Evolutionary conservation across 1,140 invertebrate species (phyloP).

Genomic region (Neoseiulus cucumeris): DNA sequence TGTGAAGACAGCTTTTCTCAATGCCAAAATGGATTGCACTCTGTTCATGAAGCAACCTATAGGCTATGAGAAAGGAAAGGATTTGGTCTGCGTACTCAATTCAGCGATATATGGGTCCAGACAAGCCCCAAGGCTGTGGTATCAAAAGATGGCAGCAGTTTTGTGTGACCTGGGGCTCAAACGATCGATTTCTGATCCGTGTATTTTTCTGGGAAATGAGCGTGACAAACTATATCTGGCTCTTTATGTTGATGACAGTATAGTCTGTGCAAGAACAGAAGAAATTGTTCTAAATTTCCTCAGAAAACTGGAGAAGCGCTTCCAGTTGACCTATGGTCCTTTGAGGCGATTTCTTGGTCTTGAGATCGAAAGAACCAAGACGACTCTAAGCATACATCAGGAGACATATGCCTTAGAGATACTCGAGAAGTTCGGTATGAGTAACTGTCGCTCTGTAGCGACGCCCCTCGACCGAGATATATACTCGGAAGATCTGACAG

Average conservation of each 20-base stretch:
- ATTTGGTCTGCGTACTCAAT: too few species aligned
- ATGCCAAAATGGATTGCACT: conserved; percentile 25
- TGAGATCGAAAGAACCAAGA: neutral
- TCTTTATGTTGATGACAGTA: neutral
- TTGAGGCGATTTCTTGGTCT: neutral
- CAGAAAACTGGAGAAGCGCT: too few species aligned
- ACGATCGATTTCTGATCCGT: conserved; percentile 10
- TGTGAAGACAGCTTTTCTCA: conserved; percentile 27
- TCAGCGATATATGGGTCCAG: conserved; percentile 25
- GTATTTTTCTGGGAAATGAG: neutral
- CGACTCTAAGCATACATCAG: neutral
- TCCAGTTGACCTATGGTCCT: too few species aligned
- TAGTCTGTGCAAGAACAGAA: too few species aligned
- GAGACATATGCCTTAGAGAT: neutral
- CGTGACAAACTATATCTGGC: neutral
- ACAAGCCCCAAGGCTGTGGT: conserved; percentile 23
- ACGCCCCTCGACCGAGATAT: neutral
- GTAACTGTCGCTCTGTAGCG: neutral
- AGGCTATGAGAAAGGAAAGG: conserved; percentile 22
- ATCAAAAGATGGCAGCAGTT: too few species aligned
- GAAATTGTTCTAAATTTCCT: too few species aligned
- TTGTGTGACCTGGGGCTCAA: conserved; percentile 9
- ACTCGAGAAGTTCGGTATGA: neutral
- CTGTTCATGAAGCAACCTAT: conserved; percentile 27
- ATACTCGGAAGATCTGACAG: neutral